Evolutionary conservation across 2,888 invertebrate species (phyloP).

Genomic region (Phortica magna): DNA sequence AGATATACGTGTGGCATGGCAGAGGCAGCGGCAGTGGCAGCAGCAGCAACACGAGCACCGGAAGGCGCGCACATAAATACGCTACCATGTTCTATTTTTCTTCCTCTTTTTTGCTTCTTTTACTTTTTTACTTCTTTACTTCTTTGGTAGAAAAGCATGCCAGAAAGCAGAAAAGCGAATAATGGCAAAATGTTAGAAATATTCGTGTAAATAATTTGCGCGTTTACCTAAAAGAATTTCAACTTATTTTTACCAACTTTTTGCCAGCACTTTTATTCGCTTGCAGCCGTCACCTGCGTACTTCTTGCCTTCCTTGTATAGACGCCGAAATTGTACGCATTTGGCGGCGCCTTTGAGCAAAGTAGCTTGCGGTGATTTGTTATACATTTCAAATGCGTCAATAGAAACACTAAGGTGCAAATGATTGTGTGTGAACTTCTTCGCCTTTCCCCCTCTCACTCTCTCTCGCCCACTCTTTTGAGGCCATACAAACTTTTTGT

Average conservation of each 20-base stretch:
- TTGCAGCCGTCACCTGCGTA: background rate
- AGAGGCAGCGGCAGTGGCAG: background rate
- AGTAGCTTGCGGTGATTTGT: background rate
- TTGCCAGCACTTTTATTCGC: background rate
- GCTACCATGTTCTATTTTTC: slow-evolving; percentile 1
- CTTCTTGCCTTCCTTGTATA: background rate
- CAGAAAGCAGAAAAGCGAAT: slow-evolving; percentile 12
- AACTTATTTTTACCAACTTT: background rate
- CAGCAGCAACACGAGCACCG: background rate
- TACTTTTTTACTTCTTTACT: background rate
- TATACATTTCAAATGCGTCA: slow-evolving; percentile 23
- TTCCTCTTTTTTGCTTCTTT: background rate
- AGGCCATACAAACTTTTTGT: background rate
- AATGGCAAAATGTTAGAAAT: slow-evolving; percentile 54
- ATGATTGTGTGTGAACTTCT: background rate
- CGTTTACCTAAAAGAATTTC: slow-evolving; percentile 54
- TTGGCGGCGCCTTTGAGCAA: background rate
- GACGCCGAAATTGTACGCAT: background rate
- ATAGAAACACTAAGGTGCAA: background rate
- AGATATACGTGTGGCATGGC: background rate
- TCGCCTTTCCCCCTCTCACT: no score
- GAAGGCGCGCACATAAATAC: slow-evolving; percentile 26
- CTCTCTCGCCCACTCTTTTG: background rate
- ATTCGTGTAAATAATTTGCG: slow-evolving; percentile 71
- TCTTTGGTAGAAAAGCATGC: background rate